A percentile compares a stretch with the other conserved stretches of the same genome.
phyloP scores from a whole-genome alignment of 2,797 vertebrate species.

The Urocyon cinereoargenteus region DNA sequence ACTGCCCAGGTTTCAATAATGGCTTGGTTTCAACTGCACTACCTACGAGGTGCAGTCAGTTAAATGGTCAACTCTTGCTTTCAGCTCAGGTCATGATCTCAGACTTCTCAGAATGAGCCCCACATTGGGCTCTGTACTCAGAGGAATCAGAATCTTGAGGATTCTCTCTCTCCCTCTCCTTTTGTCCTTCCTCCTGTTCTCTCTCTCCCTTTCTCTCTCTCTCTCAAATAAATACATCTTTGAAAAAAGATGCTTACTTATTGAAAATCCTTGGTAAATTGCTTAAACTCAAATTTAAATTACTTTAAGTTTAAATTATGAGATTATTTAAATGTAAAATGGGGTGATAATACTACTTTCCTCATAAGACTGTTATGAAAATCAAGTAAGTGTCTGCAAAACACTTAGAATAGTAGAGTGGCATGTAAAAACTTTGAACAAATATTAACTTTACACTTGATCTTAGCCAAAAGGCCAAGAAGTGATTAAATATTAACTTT shows the following conservation, averaged over 20 bases:
- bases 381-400: constrained; percentile 7
- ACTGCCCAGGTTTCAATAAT: neutral
- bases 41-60: neutral
- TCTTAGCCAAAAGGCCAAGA: too few species aligned
- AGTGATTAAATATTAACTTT: constrained; percentile 34
- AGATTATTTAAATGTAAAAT: constrained; percentile 49
- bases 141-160: neutral
- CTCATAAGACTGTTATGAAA: neutral
- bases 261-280: neutral
- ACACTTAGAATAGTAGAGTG: neutral
- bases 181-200: neutral
- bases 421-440: neutral
- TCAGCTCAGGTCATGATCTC: neutral
- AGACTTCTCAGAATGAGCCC: neutral
- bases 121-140: neutral
- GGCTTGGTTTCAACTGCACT: too few species aligned
- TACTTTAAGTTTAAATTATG: constrained; percentile 49
- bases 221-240: neutral
- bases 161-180: neutral
- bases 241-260: neutral
- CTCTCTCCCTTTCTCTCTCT: neutral
- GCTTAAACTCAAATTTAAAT: constrained; percentile 22
- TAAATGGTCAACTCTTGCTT: neutral
- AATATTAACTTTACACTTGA: constrained; percentile 31
- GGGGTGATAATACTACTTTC: neutral